Evolutionary conservation across 2,888 invertebrate genomes (phyloP).

Genomic region (Morpho deidamia): DNA sequence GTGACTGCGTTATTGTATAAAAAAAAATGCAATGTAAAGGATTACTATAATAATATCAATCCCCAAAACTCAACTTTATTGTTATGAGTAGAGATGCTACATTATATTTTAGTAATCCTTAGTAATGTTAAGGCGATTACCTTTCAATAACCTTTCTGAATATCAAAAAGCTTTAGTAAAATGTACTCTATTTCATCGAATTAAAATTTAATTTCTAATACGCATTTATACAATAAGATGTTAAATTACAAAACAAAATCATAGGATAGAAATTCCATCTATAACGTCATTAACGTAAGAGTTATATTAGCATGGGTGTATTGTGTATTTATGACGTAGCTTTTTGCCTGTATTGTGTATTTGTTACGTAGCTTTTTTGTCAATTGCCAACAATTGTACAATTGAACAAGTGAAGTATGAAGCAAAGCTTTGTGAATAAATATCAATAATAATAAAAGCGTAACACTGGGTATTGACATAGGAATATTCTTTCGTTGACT

Average conservation of each 20-base stretch:
- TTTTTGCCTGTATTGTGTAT: not conserved
- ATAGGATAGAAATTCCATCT: not conserved
- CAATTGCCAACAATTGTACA: constrained; percentile 11
- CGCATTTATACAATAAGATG: not conserved
- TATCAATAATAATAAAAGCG: not conserved
- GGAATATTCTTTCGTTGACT: constrained; percentile 2
- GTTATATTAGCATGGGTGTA: not conserved
- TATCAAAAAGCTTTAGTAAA: not conserved
- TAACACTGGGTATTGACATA: constrained; percentile 2
- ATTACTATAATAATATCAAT: too few relatives aligned
- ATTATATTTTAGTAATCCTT: too few relatives aligned
- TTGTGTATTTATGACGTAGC: not conserved
- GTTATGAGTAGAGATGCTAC: not conserved
- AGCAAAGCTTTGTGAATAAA: constrained; percentile 4
- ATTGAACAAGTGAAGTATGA: constrained; percentile 1
- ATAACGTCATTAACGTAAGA: not conserved
- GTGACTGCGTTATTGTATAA: not conserved
- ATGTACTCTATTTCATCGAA: not conserved
- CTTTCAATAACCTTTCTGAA: not conserved
- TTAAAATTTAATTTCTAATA: not conserved
- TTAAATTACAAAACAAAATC: not conserved
- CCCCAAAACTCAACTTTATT: not conserved
- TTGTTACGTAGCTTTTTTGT: not conserved
- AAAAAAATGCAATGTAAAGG: not conserved
- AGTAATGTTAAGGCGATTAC: not conserved